Conservation (phyloP, 1,140 invertebrate species). For the Charaxes varanes region DNA sequence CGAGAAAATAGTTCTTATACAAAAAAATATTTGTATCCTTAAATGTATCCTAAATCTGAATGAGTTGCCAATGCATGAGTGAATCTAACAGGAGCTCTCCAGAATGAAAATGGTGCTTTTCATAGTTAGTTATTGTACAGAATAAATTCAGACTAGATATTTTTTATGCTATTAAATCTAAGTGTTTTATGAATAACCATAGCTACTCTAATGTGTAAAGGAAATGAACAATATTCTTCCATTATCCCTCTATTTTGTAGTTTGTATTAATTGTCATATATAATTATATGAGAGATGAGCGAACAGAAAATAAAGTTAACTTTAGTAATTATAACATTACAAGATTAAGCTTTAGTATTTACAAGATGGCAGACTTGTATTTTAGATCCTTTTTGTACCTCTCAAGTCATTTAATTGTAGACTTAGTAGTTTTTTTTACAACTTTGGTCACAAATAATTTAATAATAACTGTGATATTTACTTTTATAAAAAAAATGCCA, state of each 20-base stretch:
- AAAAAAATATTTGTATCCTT: background rate
- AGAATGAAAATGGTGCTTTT: conserved; percentile 67
- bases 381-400: conserved; percentile 26
- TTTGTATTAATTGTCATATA: no score
- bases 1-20: no score
- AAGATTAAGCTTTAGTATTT: conserved; percentile 9
- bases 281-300: no score
- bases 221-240: conserved; percentile 25
- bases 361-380: conserved; percentile 1
- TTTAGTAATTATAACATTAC: no score
- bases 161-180: conserved; percentile 37
- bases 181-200: conserved; percentile 12
- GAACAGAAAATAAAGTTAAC: conserved; percentile 32
- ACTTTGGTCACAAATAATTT: conserved; percentile 62
- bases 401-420: conserved; percentile 36
- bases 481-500: conserved; percentile 60
- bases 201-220: conserved; percentile 8
- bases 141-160: conserved; percentile 65
- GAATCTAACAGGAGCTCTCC: conserved; percentile 33
- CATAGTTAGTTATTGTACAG: conserved; percentile 70
- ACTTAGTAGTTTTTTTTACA: conserved; percentile 45
- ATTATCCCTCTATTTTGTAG: no score
- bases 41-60: conserved; percentile 6
- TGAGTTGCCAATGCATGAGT: conserved; percentile 10
- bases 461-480: conserved; percentile 73